These are phyloP conservation scores for Conchocele bisecta DNA, from an alignment of 2,888 invertebrate species.

Conservation along the genomic window DNA sequence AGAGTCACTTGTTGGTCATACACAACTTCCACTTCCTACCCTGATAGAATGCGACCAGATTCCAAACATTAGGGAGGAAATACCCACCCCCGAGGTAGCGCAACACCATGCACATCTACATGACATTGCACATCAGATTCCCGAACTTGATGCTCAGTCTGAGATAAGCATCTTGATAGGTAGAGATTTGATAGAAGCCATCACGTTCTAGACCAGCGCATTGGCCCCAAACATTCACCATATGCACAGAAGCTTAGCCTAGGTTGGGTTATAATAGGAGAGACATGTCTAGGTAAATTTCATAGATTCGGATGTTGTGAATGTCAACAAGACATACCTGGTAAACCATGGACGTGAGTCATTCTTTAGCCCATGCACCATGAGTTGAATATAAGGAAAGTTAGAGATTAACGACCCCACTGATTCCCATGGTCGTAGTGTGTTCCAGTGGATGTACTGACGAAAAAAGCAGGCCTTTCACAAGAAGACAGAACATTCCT, in stretches of 20 bases:
- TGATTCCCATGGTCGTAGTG: no score
- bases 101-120: slow-evolving; percentile 17
- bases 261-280: slow-evolving; percentile 47
- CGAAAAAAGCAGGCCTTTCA: no score
- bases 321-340: slow-evolving; percentile 29
- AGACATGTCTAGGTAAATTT: slow-evolving; percentile 45
- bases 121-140: slow-evolving; percentile 16
- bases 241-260: slow-evolving; percentile 36
- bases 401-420: no score
- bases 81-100: slow-evolving; percentile 44
- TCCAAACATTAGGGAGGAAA: slow-evolving; percentile 30
- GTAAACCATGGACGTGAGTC: slow-evolving; percentile 3
- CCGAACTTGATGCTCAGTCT: slow-evolving; percentile 9
- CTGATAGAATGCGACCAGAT: slow-evolving; percentile 40
- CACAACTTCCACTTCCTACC: slow-evolving; percentile 11
- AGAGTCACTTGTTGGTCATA: slow-evolving; percentile 21
- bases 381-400: no score
- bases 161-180: slow-evolving; percentile 41
- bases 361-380: slow-evolving; percentile 14
- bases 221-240: slow-evolving; percentile 11
- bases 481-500: slow-evolving; percentile 4
- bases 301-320: slow-evolving; percentile 26
- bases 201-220: slow-evolving; percentile 45
- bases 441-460: no score
- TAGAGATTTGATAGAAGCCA: slow-evolving; percentile 27